Percentiles rank a stretch among this genome's conserved stretches.
Evolutionary conservation across 2,888 invertebrate species (phyloP).

Genomic region (Eilema griseolum): DNA sequence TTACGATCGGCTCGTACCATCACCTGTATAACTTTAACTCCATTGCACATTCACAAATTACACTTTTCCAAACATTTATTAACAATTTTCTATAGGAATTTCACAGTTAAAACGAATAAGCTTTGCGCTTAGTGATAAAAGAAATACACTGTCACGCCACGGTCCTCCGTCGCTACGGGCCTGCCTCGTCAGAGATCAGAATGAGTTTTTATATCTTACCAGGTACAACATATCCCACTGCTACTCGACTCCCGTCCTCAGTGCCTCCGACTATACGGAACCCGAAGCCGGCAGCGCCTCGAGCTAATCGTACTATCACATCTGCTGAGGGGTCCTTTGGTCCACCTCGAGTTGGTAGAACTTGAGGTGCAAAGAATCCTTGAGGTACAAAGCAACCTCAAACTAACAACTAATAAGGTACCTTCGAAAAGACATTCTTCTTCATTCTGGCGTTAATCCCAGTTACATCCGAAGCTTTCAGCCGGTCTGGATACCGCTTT

Average conservation of each 20-base stretch:
- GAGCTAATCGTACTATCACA: constrained; percentile 92
- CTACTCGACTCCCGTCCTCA: constrained; percentile 98
- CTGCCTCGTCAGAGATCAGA: too few species aligned
- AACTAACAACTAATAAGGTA: too few species aligned
- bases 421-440: too few species aligned
- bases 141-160: constrained; percentile 82
- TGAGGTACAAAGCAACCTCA: too few species aligned
- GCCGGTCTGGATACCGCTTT: too few species aligned
- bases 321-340: constrained; percentile 84
- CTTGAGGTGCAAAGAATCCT: too few species aligned
- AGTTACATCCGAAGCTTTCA: too few species aligned
- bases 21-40: constrained; percentile 63
- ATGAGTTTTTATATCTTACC: constrained; percentile 68
- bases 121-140: constrained; percentile 69
- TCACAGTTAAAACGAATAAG: constrained; percentile 78
- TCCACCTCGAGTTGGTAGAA: too few species aligned
- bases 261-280: constrained; percentile 99
- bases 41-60: constrained; percentile 68
- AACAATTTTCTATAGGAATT: constrained; percentile 76
- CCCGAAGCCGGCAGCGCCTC: constrained; percentile 98
- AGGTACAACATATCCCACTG: constrained; percentile 98
- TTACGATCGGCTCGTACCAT: constrained; percentile 59
- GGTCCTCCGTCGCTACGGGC: too few species aligned
- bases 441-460: too few species aligned
- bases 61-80: constrained; percentile 68